phyloP scores from a whole-genome alignment of 2,797 vertebrate genomes.

The Gobio occitaniae region DNA sequence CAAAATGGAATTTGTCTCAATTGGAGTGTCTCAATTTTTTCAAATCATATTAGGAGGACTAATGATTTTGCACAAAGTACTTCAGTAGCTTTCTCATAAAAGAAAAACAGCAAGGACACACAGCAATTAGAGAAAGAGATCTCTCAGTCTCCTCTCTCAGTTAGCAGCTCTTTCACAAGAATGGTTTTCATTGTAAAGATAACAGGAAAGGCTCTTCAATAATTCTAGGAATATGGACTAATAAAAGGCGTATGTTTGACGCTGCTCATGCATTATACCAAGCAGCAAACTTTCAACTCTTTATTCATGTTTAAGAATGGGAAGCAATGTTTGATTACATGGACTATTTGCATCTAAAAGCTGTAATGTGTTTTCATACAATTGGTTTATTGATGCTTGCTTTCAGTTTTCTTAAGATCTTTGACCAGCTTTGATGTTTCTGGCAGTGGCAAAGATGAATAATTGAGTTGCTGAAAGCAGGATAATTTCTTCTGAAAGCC shows the following conservation, averaged over 20 bases:
- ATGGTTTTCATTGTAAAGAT: neutral
- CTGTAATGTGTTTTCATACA: neutral
- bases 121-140: neutral
- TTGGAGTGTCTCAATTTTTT: neutral
- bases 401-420: neutral
- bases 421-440: neutral
- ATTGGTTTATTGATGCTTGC: neutral
- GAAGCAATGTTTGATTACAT: neutral
- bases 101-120: neutral
- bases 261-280: neutral
- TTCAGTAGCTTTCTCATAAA: neutral
- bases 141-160: neutral
- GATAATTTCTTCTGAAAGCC: neutral
- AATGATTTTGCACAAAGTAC: neutral
- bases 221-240: neutral
- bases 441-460: neutral
- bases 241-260: neutral
- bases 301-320: neutral
- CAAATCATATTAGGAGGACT: neutral
- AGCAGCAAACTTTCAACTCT: neutral
- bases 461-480: neutral
- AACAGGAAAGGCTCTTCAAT: neutral
- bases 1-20: too few species aligned
- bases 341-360: neutral
- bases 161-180: neutral